phyloP scores from a whole-genome alignment of 2,888 invertebrate genomes.

The Drosophila kambysellisi region DNA sequence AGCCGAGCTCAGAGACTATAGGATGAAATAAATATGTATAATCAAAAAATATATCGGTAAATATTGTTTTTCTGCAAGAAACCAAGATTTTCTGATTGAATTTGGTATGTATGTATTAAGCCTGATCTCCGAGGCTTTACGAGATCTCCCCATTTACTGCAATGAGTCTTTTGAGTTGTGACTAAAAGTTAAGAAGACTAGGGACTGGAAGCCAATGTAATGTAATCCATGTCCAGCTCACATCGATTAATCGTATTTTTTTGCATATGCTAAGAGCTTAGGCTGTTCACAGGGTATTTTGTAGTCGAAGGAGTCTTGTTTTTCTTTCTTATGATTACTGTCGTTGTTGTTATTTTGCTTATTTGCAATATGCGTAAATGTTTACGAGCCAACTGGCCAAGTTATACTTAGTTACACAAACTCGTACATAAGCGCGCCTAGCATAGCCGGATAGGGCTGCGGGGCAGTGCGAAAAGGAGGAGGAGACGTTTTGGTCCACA shows the following conservation, averaged over 20 bases:
- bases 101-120: not conserved
- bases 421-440: constrained; percentile 26
- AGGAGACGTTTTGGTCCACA: constrained; percentile 27
- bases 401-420: constrained; percentile 31
- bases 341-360: constrained; percentile 58
- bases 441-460: constrained; percentile 17
- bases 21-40: not conserved
- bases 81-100: not conserved
- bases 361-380: constrained; percentile 80
- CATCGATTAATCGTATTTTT: no score
- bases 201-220: not conserved
- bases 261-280: no score
- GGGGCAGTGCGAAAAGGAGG: constrained; percentile 24
- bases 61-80: no score
- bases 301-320: not conserved
- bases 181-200: not conserved
- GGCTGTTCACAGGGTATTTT: not conserved
- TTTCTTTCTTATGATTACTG: constrained; percentile 7
- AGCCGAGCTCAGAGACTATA: not conserved
- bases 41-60: not conserved
- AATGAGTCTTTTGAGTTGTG: not conserved
- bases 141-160: not conserved
- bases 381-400: constrained; percentile 65
- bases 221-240: no score
- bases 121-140: not conserved